A percentile compares a stretch with the other conserved stretches of the same genome.
These are phyloP conservation scores for Trissolcus brochymenae DNA, from an alignment of 2,888 invertebrate genomes.

Conservation along the genomic window DNA sequence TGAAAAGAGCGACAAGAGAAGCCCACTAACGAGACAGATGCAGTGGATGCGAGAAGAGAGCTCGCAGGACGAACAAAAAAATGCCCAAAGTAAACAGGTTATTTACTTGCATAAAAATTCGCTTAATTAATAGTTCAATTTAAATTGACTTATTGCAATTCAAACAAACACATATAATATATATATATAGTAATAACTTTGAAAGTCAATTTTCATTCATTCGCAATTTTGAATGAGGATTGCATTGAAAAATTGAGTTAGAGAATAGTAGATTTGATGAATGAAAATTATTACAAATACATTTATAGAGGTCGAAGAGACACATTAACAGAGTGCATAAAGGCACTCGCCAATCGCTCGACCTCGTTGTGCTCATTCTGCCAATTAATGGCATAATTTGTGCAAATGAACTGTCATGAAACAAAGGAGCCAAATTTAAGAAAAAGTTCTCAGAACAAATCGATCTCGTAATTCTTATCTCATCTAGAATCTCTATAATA, in stretches of 20 bases:
- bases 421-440: constrained; percentile 65
- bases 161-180: no score
- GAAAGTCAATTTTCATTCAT: no score
- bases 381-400: constrained; percentile 66
- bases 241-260: no score
- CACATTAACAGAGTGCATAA: constrained; percentile 19
- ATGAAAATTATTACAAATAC: constrained; percentile 42
- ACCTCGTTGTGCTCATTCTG: constrained; percentile 71
- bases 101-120: constrained; percentile 19
- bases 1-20: constrained; percentile 49
- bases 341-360: constrained; percentile 68
- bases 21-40: constrained; percentile 62
- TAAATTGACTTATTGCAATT: no score
- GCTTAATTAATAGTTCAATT: constrained; percentile 8
- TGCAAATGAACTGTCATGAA: constrained; percentile 57
- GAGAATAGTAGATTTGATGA: constrained; percentile 48
- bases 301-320: constrained; percentile 45
- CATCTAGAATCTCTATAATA: no score
- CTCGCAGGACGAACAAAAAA: constrained; percentile 24
- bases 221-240: no score
- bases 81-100: constrained; percentile 25
- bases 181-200: no score
- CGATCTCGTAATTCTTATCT: constrained; percentile 52
- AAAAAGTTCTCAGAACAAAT: constrained; percentile 64
- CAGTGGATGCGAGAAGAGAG: constrained; percentile 56